Evolutionary conservation across 35 echinoderm and acorn worm species (phyloP).

Genomic region (Eucidaris tribuloides): DNA sequence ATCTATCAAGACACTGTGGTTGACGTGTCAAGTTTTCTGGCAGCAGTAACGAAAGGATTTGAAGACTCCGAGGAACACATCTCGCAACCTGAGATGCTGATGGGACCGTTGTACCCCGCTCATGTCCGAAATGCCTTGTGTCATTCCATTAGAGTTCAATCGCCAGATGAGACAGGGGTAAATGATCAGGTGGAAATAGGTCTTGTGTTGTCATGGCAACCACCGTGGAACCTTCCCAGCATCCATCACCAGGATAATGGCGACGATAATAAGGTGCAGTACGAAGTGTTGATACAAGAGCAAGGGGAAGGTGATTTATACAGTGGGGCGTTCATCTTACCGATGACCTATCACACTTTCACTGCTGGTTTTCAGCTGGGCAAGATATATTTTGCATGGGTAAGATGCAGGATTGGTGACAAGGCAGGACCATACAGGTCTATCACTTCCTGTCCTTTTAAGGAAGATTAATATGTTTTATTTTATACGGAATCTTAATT

Average conservation of each 20-base stretch:
- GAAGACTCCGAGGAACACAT: background rate
- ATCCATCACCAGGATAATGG: background rate
- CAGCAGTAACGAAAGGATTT: constrained; percentile 10
- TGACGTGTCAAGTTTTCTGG: constrained; percentile 59
- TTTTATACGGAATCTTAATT: too few relatives aligned
- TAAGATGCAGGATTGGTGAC: constrained; percentile 39
- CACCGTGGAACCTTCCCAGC: constrained; percentile 65
- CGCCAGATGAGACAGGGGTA: background rate
- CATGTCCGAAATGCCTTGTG: constrained; percentile 28
- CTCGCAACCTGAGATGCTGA: background rate
- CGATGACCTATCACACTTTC: constrained; percentile 37
- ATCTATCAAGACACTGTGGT: constrained; percentile 94
- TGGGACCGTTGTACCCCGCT: constrained; percentile 12
- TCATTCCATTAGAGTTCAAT: background rate
- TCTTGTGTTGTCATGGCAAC: constrained; percentile 48
- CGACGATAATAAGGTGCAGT: constrained; percentile 11
- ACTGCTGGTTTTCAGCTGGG: constrained; percentile 21
- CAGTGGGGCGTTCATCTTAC: constrained; percentile 40
- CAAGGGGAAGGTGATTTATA: background rate
- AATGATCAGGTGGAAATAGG: background rate
- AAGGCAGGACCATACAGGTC: constrained; percentile 39
- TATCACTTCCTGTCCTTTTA: background rate
- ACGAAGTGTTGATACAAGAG: constrained; percentile 84
- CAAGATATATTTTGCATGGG: constrained; percentile 49
- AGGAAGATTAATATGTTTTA: too few relatives aligned